Evolutionary conservation across 2,113 vertebrate species (phyloP).

Genomic region (Larimichthys crocea): DNA sequence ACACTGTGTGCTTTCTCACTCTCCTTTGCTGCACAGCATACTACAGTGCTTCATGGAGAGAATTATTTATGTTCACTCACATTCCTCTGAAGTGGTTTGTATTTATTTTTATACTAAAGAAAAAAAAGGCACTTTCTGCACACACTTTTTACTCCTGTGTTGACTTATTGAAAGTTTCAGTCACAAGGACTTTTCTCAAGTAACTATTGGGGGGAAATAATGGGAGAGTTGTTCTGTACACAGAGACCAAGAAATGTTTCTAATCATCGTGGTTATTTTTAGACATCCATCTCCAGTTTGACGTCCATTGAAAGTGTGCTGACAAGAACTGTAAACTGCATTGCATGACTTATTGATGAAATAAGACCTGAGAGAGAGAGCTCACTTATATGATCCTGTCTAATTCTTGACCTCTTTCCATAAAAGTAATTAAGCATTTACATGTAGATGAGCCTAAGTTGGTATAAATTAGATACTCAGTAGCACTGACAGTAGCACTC

Average conservation of each 20-base stretch:
- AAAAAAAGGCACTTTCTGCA: no score
- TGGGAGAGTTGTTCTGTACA: no score
- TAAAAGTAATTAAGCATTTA: not conserved
- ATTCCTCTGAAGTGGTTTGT: not conserved
- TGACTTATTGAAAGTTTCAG: no score
- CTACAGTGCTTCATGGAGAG: not conserved
- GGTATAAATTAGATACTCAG: not conserved
- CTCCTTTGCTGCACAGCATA: conserved; percentile 6
- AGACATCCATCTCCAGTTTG: not conserved
- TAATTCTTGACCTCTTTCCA: not conserved
- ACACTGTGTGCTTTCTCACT: conserved; percentile 71
- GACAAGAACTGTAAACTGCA: not conserved
- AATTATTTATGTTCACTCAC: conserved; percentile 12
- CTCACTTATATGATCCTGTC: not conserved
- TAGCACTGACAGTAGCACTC: not conserved
- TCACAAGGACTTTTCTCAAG: no score
- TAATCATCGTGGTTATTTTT: not conserved
- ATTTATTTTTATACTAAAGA: not conserved
- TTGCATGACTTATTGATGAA: not conserved
- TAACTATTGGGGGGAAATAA: no score
- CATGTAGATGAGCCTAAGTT: not conserved
- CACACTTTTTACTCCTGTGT: no score
- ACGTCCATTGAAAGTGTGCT: not conserved
- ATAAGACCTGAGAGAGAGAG: not conserved
- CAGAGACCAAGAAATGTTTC: no score